Conservation (phyloP, 2,888 invertebrate species). For the Hemithea aestivaria region DNA sequence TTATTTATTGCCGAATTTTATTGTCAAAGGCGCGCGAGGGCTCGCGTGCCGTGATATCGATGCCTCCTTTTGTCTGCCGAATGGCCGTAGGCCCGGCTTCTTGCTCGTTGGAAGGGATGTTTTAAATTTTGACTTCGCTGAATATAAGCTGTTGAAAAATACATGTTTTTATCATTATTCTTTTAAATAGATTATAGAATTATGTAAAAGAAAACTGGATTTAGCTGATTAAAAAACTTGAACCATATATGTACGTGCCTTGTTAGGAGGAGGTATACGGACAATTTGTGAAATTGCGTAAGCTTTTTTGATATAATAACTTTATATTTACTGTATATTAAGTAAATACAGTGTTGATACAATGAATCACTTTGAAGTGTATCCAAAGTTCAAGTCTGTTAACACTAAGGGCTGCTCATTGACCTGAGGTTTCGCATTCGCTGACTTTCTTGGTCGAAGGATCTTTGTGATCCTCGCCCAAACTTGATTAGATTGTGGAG, state of each 20-base stretch:
- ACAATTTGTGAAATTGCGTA: too few species aligned
- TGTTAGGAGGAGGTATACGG: too few species aligned
- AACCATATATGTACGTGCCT: too few species aligned
- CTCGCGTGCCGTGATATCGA: slow-evolving; percentile 27
- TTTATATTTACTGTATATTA: too few species aligned
- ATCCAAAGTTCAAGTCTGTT: slow-evolving; percentile 11
- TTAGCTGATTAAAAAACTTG: too few species aligned
- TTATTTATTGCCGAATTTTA: slow-evolving; percentile 43
- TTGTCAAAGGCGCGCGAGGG: slow-evolving; percentile 32
- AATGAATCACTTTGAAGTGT: slow-evolving; percentile 40
- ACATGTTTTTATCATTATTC: too few species aligned
- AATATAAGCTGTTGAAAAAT: too few species aligned
- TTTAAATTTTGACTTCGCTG: too few species aligned
- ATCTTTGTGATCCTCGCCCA: slow-evolving; percentile 17
- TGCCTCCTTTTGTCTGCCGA: slow-evolving; percentile 23
- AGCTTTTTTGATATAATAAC: too few species aligned
- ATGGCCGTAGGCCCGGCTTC: slow-evolving; percentile 1
- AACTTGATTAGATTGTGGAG: slow-evolving; percentile 15
- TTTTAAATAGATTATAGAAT: too few species aligned
- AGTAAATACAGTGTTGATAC: slow-evolving; percentile 15
- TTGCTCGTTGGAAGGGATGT: too few species aligned
- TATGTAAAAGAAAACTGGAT: too few species aligned
- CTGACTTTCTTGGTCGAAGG: slow-evolving; percentile 25
- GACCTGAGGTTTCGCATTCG: slow-evolving; percentile 30
- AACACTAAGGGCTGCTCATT: slow-evolving; percentile 32